Conservation (phyloP, 1,140 invertebrate species). For the Oryzaephilus surinamensis region DNA sequence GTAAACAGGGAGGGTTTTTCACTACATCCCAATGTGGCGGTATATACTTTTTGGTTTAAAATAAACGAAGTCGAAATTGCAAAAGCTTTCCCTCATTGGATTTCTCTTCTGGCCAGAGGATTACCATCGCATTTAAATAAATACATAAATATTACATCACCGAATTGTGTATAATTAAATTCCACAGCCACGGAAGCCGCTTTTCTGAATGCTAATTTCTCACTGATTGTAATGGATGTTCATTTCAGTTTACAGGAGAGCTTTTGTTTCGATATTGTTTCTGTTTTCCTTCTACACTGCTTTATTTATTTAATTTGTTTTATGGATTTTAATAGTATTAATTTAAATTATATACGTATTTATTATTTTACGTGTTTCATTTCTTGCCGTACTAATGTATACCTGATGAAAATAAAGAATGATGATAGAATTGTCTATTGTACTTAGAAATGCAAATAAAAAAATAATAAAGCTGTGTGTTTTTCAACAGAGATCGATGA, state of each 20-base stretch:
- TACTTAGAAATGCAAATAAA: no score
- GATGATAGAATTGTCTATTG: no score
- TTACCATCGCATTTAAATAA: slow-evolving; percentile 39
- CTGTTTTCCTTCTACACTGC: slow-evolving; percentile 18
- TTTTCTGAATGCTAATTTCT: slow-evolving; percentile 35
- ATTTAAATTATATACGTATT: no score
- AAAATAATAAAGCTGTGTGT: no score
- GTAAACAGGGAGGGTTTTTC: slow-evolving; percentile 21
- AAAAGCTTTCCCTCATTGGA: slow-evolving; percentile 15
- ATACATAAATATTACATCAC: slow-evolving; percentile 40
- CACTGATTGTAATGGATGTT: slow-evolving; percentile 33
- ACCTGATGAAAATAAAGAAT: no score
- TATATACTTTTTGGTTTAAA: slow-evolving; percentile 12
- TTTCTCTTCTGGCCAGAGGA: slow-evolving; percentile 17
- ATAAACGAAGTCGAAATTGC: slow-evolving; percentile 14
- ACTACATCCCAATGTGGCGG: no score
- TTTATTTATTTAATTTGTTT: slow-evolving; percentile 23
- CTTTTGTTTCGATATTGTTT: slow-evolving; percentile 23
- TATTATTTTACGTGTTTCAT: no score
- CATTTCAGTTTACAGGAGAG: slow-evolving; percentile 25
- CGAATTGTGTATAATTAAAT: slow-evolving; percentile 38
- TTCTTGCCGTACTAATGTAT: no score
- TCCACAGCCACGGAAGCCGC: slow-evolving; percentile 30
- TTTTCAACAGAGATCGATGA: no score
- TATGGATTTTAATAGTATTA: no score